phyloP scores from a whole-genome alignment of 2,113 vertebrate species.

The Lepus americanus region DNA sequence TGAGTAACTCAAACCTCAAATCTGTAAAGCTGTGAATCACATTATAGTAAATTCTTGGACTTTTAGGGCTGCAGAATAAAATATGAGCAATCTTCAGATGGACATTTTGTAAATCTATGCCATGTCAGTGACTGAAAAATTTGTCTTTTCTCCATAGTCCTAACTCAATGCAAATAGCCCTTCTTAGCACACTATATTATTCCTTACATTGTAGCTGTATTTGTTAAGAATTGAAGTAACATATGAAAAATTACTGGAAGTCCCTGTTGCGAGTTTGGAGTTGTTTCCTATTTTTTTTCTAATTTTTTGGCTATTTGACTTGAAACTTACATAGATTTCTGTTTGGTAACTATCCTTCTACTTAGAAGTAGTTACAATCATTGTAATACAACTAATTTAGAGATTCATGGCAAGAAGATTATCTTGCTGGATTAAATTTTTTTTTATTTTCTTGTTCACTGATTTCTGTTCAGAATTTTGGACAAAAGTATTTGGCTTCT shows the following conservation, averaged over 20 bases:
- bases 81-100: neutral
- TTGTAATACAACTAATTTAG: neutral
- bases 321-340: neutral
- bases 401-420: neutral
- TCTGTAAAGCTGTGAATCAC: neutral
- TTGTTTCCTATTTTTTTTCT: neutral
- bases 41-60: neutral
- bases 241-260: neutral
- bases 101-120: neutral
- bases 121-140: neutral
- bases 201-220: neutral
- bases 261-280: neutral
- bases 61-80: neutral
- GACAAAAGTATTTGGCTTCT: neutral
- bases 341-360: neutral
- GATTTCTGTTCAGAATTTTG: conserved; percentile 9
- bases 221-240: neutral
- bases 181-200: neutral
- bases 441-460: neutral
- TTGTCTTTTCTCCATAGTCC: neutral
- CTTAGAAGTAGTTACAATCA: neutral
- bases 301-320: neutral
- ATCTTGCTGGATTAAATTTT: neutral
- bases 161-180: neutral
- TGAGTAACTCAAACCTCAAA: neutral